Evolutionary conservation across 2,797 vertebrate genomes (phyloP).

Genomic region (Crenuchus spilurus): DNA sequence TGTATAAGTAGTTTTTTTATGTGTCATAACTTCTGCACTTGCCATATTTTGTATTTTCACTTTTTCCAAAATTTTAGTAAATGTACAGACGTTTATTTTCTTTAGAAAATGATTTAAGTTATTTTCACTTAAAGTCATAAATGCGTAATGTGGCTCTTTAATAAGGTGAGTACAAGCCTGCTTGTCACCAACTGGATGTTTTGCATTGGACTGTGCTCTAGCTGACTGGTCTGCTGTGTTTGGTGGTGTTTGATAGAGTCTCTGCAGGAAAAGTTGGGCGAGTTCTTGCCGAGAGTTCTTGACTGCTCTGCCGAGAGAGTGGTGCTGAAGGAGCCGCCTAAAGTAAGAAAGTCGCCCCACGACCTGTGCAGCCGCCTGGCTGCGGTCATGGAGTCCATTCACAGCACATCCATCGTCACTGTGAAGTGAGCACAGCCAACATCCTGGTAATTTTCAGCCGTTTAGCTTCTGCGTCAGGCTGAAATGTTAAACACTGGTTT

Average conservation of each 20-base stretch:
- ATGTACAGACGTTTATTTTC: too few relatives aligned
- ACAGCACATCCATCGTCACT: constrained; percentile 79
- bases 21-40: too few relatives aligned
- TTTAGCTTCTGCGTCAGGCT: neutral
- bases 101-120: too few relatives aligned
- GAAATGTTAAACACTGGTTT: constrained; percentile 37
- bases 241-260: constrained; percentile 74
- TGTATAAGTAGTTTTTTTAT: too few relatives aligned
- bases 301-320: constrained; percentile 86
- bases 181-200: too few relatives aligned
- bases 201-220: too few relatives aligned
- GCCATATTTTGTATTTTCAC: too few relatives aligned
- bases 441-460: constrained; percentile 1
- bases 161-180: too few relatives aligned
- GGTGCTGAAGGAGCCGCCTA: constrained; percentile 91
- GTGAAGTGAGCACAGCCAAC: constrained; percentile 78
- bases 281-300: constrained; percentile 91
- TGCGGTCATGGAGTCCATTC: constrained; percentile 94
- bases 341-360: constrained; percentile 88
- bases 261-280: constrained; percentile 87
- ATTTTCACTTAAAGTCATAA: too few relatives aligned
- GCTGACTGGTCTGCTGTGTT: neutral
- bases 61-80: too few relatives aligned
- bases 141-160: too few relatives aligned
- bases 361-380: constrained; percentile 94